phyloP scores from a whole-genome alignment of 2,113 vertebrate species.

The Bos indicus region DNA sequence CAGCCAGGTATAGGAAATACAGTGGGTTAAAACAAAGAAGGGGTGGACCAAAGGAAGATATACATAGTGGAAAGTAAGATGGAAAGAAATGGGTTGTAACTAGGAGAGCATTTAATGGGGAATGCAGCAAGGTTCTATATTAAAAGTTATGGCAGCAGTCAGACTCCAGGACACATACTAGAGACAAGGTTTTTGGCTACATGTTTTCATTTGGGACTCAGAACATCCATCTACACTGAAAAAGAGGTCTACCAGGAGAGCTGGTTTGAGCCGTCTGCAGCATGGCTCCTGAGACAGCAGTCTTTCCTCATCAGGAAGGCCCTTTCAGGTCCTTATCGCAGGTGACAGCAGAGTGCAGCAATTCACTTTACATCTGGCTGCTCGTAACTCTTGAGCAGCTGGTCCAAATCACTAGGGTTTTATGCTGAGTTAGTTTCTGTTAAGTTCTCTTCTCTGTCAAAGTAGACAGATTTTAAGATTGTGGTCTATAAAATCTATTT shows the following conservation, averaged over 20 bases:
- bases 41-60: background rate
- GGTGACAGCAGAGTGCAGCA: background rate
- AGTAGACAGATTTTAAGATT: conserved; percentile 9
- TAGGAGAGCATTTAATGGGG: background rate
- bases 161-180: background rate
- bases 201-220: background rate
- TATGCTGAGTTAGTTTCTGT: conserved; percentile 23
- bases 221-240: background rate
- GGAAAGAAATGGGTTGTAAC: background rate
- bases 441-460: conserved; percentile 1
- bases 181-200: background rate
- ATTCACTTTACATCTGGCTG: background rate
- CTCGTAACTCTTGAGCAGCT: background rate
- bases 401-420: background rate
- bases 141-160: background rate
- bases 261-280: background rate
- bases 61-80: background rate
- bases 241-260: background rate
- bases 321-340: background rate
- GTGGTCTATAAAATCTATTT: background rate
- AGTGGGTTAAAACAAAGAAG: background rate
- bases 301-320: background rate
- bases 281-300: background rate
- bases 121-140: background rate
- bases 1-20: background rate